Evolutionary conservation across 1,140 invertebrate genomes (phyloP).

Genomic region (Drosophila bifasciata): DNA sequence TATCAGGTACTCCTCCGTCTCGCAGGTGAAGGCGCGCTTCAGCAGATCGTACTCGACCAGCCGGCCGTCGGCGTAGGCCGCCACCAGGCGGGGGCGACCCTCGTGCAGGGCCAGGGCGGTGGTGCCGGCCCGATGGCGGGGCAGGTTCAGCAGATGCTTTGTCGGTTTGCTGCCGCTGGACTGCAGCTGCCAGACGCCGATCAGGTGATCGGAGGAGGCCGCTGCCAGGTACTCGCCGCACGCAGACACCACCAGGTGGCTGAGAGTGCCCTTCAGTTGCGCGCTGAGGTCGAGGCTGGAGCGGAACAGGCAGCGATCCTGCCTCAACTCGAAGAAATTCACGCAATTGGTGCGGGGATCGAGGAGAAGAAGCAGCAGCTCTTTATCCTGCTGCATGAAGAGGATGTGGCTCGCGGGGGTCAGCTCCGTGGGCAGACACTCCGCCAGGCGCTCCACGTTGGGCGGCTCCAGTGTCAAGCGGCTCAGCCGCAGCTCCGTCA

Average conservation of each 20-base stretch:
- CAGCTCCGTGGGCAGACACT: conserved; percentile 82
- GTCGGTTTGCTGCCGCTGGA: conserved; percentile 79
- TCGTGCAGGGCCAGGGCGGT: conserved; percentile 88
- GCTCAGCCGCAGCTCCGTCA: conserved; percentile 87
- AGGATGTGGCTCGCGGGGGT: conserved; percentile 84
- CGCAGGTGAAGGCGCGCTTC: conserved; percentile 86
- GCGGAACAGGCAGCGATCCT: conserved; percentile 11
- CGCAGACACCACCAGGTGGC: conserved; percentile 54
- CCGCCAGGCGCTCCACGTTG: conserved; percentile 82
- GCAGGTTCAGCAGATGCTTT: conserved; percentile 86
- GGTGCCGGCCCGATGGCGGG: conserved; percentile 87
- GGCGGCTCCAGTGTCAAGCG: conserved; percentile 22
- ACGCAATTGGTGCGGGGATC: conserved; percentile 54
- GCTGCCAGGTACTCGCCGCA: conserved; percentile 87
- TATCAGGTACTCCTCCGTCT: conserved; percentile 66
- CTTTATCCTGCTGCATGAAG: conserved; percentile 84
- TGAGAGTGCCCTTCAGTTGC: conserved; percentile 21
- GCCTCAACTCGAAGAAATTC: conserved; percentile 42
- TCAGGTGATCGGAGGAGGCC: conserved; percentile 86
- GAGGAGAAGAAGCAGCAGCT: conserved; percentile 75
- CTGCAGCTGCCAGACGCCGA: conserved; percentile 86
- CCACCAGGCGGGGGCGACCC: conserved; percentile 85
- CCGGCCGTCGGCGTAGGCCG: conserved; percentile 90
- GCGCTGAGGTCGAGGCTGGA: conserved; percentile 29
- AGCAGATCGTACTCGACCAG: conserved; percentile 89